A percentile compares a stretch with the other conserved stretches of the same genome.
These are phyloP conservation scores for Tenthredo livida DNA, from an alignment of 2,888 invertebrate species.

Conservation along the genomic window DNA sequence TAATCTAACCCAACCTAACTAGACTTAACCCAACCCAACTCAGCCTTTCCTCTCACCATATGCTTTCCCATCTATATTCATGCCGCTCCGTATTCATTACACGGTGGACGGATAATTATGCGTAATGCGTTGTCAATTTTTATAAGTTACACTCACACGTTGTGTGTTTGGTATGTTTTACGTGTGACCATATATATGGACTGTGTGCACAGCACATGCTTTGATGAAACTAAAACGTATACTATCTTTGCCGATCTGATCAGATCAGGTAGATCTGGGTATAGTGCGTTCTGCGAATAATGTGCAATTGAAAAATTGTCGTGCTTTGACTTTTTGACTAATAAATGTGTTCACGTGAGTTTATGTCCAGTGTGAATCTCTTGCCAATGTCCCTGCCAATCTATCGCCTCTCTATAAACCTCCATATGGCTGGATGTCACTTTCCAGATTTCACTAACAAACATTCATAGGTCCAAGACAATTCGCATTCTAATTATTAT, in stretches of 20 bases:
- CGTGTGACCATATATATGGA: not conserved
- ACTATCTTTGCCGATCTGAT: conserved; percentile 1
- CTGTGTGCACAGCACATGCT: not conserved
- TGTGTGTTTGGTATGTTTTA: not conserved
- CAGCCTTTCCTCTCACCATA: not conserved
- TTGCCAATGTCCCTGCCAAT: conserved; percentile 25
- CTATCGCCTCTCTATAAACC: not conserved
- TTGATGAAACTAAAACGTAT: conserved; percentile 25
- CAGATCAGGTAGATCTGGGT: not conserved
- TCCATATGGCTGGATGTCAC: not conserved
- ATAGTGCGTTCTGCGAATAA: conserved; percentile 39
- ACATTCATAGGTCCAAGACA: not conserved
- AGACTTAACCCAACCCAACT: not conserved
- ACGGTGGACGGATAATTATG: conserved; percentile 33
- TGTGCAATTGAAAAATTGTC: conserved; percentile 38
- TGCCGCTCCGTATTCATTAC: conserved; percentile 34
- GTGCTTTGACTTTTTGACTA: conserved; percentile 23
- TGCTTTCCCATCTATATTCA: conserved; percentile 38
- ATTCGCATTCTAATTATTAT: not conserved
- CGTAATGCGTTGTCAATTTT: conserved; percentile 39
- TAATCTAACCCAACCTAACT: conserved; percentile 14
- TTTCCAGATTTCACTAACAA: conserved; percentile 20
- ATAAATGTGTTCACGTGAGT: conserved; percentile 15
- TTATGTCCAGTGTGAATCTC: not conserved
- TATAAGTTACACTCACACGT: not conserved